Conservation (phyloP, 2,797 vertebrate genomes). For the Crenichthys baileyi region DNA sequence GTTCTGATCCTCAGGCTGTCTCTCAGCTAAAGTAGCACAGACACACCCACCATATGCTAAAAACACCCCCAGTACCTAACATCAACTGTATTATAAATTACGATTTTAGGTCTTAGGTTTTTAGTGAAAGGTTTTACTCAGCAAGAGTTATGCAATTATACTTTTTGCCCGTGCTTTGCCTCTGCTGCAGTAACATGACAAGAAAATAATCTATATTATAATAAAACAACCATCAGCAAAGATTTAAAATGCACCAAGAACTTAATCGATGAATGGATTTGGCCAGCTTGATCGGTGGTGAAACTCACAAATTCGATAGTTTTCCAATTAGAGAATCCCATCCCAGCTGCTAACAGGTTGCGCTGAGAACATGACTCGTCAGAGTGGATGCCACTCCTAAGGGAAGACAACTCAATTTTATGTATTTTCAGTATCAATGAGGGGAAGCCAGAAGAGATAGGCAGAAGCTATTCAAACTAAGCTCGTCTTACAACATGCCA, state of each 20-base stretch:
- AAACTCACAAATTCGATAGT: neutral
- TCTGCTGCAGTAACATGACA: neutral
- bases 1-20: conserved; percentile 65
- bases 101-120: neutral
- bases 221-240: neutral
- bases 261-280: neutral
- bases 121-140: neutral
- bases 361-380: neutral
- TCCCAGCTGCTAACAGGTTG: neutral
- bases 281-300: neutral
- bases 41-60: conserved; percentile 69
- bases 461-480: neutral
- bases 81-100: conserved; percentile 28
- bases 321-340: neutral
- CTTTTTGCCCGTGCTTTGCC: neutral
- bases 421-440: neutral
- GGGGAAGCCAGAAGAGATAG: neutral
- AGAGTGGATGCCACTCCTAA: neutral
- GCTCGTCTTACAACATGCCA: neutral
- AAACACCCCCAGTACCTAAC: conserved; percentile 39
- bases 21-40: conserved; percentile 64
- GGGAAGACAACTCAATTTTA: neutral
- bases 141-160: neutral
- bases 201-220: neutral
- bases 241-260: neutral